phyloP scores from a whole-genome alignment of 2,888 invertebrate genomes.

The Tinea pellionella region DNA sequence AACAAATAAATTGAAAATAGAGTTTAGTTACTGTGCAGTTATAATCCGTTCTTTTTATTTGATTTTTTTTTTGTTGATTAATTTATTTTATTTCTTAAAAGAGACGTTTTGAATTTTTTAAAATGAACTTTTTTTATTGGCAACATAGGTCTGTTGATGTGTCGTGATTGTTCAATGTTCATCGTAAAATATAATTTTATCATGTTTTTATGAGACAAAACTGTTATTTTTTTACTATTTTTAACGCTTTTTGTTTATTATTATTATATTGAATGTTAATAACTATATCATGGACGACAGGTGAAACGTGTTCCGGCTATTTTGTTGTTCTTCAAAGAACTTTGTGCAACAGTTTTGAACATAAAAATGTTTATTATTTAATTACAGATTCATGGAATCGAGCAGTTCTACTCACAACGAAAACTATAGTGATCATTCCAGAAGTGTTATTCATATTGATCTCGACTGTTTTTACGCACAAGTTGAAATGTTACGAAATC shows the following conservation, averaged over 20 bases:
- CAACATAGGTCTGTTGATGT: conserved; percentile 63
- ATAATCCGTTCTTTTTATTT: too few relatives aligned
- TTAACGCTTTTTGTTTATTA: conserved; percentile 17
- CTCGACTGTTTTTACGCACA: conserved; percentile 89
- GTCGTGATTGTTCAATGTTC: conserved; percentile 61
- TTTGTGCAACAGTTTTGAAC: neutral
- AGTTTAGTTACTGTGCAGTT: too few relatives aligned
- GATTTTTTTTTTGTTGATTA: too few relatives aligned
- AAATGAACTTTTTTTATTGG: conserved; percentile 22
- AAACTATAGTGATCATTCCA: conserved; percentile 66
- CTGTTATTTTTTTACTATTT: conserved; percentile 36
- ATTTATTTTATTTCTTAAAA: too few relatives aligned
- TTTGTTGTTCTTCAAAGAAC: neutral
- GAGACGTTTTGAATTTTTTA: too few relatives aligned
- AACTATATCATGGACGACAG: conserved; percentile 44
- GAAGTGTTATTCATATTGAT: conserved; percentile 82
- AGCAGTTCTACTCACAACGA: conserved; percentile 47
- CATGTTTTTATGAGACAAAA: conserved; percentile 61
- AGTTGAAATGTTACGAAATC: conserved; percentile 83
- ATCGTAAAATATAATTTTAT: conserved; percentile 61
- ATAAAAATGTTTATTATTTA: conserved; percentile 16
- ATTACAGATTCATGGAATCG: conserved; percentile 60
- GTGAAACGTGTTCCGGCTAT: conserved; percentile 31
- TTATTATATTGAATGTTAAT: neutral
- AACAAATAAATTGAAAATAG: too few relatives aligned